These are phyloP conservation scores for Aptenodytes patagonicus DNA, from an alignment of 2,113 vertebrate genomes.

Conservation along the genomic window DNA sequence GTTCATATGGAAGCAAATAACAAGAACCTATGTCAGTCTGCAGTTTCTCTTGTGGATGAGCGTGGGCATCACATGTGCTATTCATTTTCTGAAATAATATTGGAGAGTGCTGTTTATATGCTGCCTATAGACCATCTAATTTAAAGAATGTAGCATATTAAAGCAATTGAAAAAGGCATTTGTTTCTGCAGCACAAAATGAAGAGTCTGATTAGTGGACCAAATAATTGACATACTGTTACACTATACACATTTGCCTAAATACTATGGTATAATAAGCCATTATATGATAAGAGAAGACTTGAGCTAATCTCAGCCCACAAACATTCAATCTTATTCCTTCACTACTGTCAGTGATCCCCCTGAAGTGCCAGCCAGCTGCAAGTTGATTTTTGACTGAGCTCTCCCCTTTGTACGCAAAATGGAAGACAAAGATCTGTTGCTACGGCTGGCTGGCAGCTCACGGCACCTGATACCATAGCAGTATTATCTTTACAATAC, in stretches of 20 bases:
- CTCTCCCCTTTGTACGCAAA: neutral
- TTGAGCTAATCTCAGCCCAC: neutral
- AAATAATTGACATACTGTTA: neutral
- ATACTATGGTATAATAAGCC: neutral
- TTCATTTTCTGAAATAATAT: neutral
- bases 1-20: constrained; percentile 9
- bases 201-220: neutral
- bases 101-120: neutral
- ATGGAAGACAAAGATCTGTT: neutral
- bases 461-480: neutral
- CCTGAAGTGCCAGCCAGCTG: neutral
- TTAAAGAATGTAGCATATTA: neutral
- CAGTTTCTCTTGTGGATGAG: neutral
- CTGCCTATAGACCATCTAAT: constrained; percentile 8
- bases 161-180: neutral
- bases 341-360: neutral
- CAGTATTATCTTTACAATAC: neutral
- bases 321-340: neutral
- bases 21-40: neutral
- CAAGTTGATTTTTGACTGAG: neutral
- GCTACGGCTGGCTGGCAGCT: neutral
- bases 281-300: neutral
- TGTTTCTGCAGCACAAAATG: neutral
- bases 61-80: neutral
- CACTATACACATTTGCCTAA: neutral